Evolutionary conservation across 92 coral and sea anemone species (phyloP).

Genomic region (Parazoanthus swiftii): DNA sequence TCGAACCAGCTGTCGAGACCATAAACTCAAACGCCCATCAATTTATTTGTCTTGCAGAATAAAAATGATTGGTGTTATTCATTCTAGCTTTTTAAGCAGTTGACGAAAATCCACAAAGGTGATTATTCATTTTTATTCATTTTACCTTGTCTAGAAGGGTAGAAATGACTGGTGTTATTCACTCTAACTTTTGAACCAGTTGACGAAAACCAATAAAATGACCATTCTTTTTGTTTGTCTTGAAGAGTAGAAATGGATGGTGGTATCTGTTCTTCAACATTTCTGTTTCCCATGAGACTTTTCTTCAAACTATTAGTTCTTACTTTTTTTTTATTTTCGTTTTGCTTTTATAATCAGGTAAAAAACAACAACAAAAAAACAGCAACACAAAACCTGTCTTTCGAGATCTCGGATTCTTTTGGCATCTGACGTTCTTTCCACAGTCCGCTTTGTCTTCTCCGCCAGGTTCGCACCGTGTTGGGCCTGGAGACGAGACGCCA

Average conservation of each 20-base stretch:
- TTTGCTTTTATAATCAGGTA: background rate
- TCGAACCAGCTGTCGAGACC: background rate
- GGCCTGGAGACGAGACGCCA: constrained; percentile 76
- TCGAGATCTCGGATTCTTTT: constrained; percentile 91
- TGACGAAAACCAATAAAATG: too few species aligned
- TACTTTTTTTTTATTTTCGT: background rate
- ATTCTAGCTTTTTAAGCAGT: constrained; percentile 4
- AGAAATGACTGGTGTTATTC: background rate
- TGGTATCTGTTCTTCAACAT: background rate
- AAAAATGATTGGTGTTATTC: background rate
- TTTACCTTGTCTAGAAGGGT: too few species aligned
- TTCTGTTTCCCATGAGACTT: background rate
- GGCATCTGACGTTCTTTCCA: constrained; percentile 80
- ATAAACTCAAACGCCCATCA: background rate
- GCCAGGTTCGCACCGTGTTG: constrained; percentile 77
- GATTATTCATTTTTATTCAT: too few species aligned
- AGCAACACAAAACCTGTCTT: constrained; percentile 70
- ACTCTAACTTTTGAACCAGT: background rate
- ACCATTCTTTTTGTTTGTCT: too few species aligned
- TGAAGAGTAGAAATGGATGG: background rate
- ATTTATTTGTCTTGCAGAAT: background rate
- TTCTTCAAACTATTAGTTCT: too few species aligned
- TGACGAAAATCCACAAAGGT: background rate
- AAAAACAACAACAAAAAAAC: too few species aligned
- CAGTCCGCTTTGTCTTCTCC: constrained; percentile 82